Evolutionary conservation across 2,797 vertebrate genomes (phyloP), one percentile per base, ranked within the genome.

Genomic region (Dipus sagitta): DNA sequence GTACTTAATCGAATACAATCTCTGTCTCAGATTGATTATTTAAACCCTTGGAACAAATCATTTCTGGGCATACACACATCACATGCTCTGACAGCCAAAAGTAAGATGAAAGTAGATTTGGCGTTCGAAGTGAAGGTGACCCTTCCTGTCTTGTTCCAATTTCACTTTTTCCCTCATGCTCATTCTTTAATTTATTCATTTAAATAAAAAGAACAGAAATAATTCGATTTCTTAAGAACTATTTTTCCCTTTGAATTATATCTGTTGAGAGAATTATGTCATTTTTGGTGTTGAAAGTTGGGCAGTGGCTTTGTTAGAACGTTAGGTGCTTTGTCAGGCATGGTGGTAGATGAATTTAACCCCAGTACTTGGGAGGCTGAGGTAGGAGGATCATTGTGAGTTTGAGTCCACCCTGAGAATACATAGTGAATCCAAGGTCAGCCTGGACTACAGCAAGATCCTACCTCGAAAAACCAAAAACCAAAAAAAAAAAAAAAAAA

Each of bases 31-130:
- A 54, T 26, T 65, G 79, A 67, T 3, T 71, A 14, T 89, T 38
- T 28, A n/a, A 2, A 13, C 28, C 3, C 28, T 90, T 67, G 74
- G 42, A 86, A 77, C 64, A 84, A 93, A 34, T 20, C 14, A 13
- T 6, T 8, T 26, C 14, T 21, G 0, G n/a, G 17, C 4, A 30
- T 14, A n/a, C 0, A n/a, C 0, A 17, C 0, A n/a, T 24, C 3
- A n/a, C 47, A 87, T 12, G 13, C 9, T 65, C 34, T 77, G 23
- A 2, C 12, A 86, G 30, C 65, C 10, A 15, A 7, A 91, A 67
- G 14, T 24, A 47, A 82, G 8, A 21, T 34, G 17, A 38, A 67
- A 72, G 30, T n/a, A 76, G 2, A 1, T 67, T 77, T 47, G 28
- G 1, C 7, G 72, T 86, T 88, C 21, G 90, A 17, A 26, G 74